Conservation (phyloP, 2,113 vertebrate species). For the Anoplopoma fimbria region DNA sequence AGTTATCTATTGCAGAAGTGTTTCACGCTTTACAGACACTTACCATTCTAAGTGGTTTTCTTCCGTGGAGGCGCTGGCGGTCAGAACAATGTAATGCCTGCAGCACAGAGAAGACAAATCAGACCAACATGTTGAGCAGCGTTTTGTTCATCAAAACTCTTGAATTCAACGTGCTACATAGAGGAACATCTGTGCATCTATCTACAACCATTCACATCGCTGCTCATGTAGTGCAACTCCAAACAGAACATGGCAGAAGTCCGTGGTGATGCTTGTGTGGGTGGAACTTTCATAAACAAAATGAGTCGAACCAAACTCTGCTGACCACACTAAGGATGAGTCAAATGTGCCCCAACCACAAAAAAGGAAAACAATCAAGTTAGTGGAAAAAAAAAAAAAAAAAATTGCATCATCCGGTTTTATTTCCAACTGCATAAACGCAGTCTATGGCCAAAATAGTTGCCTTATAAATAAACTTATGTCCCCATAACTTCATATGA, state of each 20-base stretch:
- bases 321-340: slow-evolving; percentile 43
- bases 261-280: not conserved
- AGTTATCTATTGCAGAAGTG: not conserved
- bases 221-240: not conserved
- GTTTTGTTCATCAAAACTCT: not conserved
- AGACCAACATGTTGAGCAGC: not conserved
- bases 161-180: not conserved
- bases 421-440: not conserved
- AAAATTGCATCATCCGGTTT: not conserved
- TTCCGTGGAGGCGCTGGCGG: slow-evolving; percentile 93
- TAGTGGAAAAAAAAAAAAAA: no score
- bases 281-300: slow-evolving; percentile 36
- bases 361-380: slow-evolving; percentile 21
- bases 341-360: slow-evolving; percentile 24
- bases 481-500: not conserved
- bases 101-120: slow-evolving; percentile 4
- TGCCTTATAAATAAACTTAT: not conserved
- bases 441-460: not conserved
- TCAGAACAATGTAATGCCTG: slow-evolving; percentile 97
- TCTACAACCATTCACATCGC: not conserved
- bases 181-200: not conserved
- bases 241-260: not conserved
- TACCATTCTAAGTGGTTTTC: slow-evolving; percentile 97
- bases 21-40: slow-evolving; percentile 55
- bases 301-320: slow-evolving; percentile 3